Evolutionary conservation across 2,797 vertebrate species (phyloP).

Genomic region (Astyanax mexicanus): DNA sequence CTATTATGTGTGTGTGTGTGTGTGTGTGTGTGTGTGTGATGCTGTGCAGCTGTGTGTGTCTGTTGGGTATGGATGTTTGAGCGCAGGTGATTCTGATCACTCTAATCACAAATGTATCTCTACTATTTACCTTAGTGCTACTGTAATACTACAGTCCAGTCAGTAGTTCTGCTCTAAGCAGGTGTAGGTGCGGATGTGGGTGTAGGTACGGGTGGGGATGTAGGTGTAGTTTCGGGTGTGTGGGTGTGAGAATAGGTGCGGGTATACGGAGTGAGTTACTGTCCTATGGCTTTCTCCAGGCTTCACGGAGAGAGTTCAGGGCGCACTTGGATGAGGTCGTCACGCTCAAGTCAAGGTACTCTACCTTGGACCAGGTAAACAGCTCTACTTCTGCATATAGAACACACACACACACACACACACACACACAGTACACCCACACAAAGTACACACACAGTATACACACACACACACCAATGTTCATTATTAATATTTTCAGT

Average conservation of each 20-base stretch:
- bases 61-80: conserved; percentile 28
- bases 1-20: conserved; percentile 9
- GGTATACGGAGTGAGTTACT: conserved; percentile 59
- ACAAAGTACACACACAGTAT: conserved; percentile 25
- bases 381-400: conserved; percentile 44
- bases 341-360: conserved; percentile 72
- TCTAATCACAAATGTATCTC: too few species aligned
- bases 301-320: conserved; percentile 70
- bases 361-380: conserved; percentile 73
- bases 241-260: conserved; percentile 15
- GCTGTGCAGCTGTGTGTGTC: conserved; percentile 20
- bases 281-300: conserved; percentile 69
- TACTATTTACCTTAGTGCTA: too few species aligned
- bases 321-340: conserved; percentile 70
- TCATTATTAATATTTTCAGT: neutral
- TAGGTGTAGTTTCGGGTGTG: too few species aligned
- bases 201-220: too few species aligned
- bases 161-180: too few species aligned
- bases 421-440: conserved; percentile 15
- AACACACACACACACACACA: conserved; percentile 28
- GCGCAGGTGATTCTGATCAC: too few species aligned
- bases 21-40: conserved; percentile 37
- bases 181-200: too few species aligned
- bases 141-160: too few species aligned
- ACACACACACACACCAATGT: conserved; percentile 9